phyloP scores from a whole-genome alignment of 2,888 invertebrate species.

The Germaria angustata region DNA sequence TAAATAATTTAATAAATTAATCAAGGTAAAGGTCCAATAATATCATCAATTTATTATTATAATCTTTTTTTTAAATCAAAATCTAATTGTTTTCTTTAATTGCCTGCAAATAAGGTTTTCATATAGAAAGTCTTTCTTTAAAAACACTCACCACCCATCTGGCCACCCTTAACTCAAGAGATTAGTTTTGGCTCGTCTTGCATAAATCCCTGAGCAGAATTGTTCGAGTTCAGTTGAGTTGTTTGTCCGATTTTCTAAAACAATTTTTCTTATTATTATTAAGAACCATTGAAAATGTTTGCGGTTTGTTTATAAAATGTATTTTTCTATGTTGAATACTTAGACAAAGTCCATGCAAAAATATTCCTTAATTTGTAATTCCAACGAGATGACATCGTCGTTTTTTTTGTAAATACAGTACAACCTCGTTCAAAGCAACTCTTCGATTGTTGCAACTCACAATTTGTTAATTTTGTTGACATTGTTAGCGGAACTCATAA shows the following conservation, averaged over 20 bases:
- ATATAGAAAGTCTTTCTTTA: too few species aligned
- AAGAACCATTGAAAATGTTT: slow-evolving; percentile 32
- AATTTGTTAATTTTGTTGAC: too few species aligned
- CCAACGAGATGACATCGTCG: slow-evolving; percentile 43
- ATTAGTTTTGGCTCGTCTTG: slow-evolving; percentile 16
- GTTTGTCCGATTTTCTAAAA: slow-evolving; percentile 43
- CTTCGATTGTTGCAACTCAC: too few species aligned
- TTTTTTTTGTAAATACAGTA: not conserved
- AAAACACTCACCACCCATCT: not conserved
- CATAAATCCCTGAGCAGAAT: slow-evolving; percentile 18
- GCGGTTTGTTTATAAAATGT: slow-evolving; percentile 24
- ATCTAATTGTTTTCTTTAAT: too few species aligned
- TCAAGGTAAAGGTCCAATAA: too few species aligned
- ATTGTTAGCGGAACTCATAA: too few species aligned
- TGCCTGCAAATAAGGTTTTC: too few species aligned
- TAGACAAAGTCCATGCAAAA: slow-evolving; percentile 27
- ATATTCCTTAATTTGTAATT: slow-evolving; percentile 40
- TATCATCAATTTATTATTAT: too few species aligned
- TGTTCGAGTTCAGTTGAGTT: slow-evolving; percentile 25
- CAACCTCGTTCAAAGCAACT: not conserved
- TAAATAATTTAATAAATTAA: too few species aligned
- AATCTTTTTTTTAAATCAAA: too few species aligned
- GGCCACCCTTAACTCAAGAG: slow-evolving; percentile 23
- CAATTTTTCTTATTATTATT: not conserved
- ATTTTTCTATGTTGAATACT: not conserved